phyloP scores from a whole-genome alignment of 2,797 vertebrate species.

The Gymnodraco acuticeps region DNA sequence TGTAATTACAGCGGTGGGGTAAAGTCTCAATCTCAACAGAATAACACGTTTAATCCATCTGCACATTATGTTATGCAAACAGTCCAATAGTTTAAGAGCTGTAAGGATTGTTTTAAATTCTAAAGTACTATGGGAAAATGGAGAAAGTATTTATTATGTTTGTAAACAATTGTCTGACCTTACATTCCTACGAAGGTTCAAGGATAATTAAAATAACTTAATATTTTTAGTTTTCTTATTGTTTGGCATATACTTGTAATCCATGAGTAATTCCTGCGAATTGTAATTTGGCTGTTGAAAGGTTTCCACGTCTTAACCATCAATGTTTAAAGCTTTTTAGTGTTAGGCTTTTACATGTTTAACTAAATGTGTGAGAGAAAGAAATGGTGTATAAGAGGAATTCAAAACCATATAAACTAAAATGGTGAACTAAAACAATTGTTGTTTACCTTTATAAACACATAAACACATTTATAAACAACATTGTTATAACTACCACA shows the following conservation, averaged over 20 bases:
- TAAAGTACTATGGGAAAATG: background rate
- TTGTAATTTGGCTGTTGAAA: background rate
- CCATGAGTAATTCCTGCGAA: background rate
- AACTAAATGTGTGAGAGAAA: background rate
- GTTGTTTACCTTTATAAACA: background rate
- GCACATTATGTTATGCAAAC: background rate
- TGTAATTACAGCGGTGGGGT: constrained; percentile 5
- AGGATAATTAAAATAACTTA: background rate
- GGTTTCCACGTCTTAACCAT: background rate
- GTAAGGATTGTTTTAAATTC: background rate
- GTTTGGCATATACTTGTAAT: background rate
- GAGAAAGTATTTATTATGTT: background rate
- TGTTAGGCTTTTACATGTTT: background rate
- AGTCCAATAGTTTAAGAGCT: background rate
- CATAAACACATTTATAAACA: background rate
- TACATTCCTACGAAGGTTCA: background rate
- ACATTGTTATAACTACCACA: background rate
- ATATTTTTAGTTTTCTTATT: background rate
- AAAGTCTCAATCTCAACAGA: constrained; percentile 1
- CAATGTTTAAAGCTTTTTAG: background rate
- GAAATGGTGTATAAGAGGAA: background rate
- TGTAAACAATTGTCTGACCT: background rate
- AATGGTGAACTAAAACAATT: background rate
- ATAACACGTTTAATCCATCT: constrained; percentile 3
- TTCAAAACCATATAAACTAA: background rate